Percentiles rank a stretch among this genome's conserved stretches.
phyloP scores from a whole-genome alignment of 2,113 vertebrate species.

The Hippolais icterina region DNA sequence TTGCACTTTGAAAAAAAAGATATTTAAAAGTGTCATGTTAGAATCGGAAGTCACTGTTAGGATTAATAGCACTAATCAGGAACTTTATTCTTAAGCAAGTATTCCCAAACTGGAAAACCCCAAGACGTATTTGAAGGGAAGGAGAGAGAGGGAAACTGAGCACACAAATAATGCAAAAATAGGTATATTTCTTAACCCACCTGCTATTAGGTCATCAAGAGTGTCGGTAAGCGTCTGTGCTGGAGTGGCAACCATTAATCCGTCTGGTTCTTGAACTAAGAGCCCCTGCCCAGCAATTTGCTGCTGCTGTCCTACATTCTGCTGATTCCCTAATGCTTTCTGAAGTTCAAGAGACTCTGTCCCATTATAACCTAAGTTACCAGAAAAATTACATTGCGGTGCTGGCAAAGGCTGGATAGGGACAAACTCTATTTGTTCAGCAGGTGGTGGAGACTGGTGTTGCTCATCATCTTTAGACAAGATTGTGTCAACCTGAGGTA shows the following conservation, averaged over 20 bases:
- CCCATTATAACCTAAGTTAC: slow-evolving; percentile 86
- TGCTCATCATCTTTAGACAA: slow-evolving; percentile 83
- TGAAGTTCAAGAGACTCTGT: slow-evolving; percentile 90
- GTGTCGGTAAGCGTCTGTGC: slow-evolving; percentile 97
- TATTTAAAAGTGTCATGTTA: slow-evolving; percentile 28
- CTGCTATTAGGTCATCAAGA: slow-evolving; percentile 99
- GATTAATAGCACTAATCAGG: slow-evolving; percentile 64
- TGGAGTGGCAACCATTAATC: slow-evolving; percentile 91
- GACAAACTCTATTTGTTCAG: slow-evolving; percentile 86
- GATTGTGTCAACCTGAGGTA: slow-evolving; percentile 90
- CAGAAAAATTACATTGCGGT: slow-evolving; percentile 86
- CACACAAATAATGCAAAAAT: slow-evolving; percentile 72
- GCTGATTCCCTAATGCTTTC: slow-evolving; percentile 88
- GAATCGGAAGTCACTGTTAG: slow-evolving; percentile 53
- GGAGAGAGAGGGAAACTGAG: slow-evolving; percentile 62
- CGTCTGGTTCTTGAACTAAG: slow-evolving; percentile 90
- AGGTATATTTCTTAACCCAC: slow-evolving; percentile 83
- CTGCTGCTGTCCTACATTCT: slow-evolving; percentile 86
- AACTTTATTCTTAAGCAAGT: slow-evolving; percentile 65
- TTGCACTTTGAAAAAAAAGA: slow-evolving; percentile 28
- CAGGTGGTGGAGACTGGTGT: slow-evolving; percentile 70
- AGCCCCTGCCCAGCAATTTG: slow-evolving; percentile 86
- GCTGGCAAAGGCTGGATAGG: slow-evolving; percentile 90
- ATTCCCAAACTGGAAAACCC: slow-evolving; percentile 67
- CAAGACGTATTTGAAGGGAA: slow-evolving; percentile 59